Evolutionary conservation across 2,888 invertebrate species (phyloP).

Genomic region (Apamea monoglypha): DNA sequence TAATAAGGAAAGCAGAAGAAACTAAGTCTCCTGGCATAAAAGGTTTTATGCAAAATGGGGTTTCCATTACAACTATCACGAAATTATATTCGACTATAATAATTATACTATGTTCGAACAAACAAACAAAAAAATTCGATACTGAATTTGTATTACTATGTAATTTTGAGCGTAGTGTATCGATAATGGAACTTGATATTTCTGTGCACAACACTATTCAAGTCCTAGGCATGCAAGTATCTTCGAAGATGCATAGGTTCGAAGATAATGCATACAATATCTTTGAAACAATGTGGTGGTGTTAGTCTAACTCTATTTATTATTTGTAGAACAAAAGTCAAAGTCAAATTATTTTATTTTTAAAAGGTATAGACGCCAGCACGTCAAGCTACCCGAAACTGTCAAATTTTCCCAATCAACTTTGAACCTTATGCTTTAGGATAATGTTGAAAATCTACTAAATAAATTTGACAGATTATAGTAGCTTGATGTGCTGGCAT

Average conservation of each 20-base stretch:
- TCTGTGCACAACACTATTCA: conserved; percentile 11
- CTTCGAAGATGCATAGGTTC: background rate
- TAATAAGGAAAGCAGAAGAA: background rate
- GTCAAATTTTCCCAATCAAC: too few relatives aligned
- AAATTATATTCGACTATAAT: too few relatives aligned
- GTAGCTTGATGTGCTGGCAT: too few relatives aligned
- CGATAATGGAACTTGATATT: background rate
- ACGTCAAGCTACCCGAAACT: too few relatives aligned
- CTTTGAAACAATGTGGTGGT: conserved; percentile 4
- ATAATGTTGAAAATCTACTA: too few relatives aligned
- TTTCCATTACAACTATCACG: background rate
- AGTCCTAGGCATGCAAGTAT: conserved; percentile 1
- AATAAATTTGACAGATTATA: too few relatives aligned
- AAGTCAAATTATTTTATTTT: too few relatives aligned
- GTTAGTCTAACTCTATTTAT: background rate
- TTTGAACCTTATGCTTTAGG: too few relatives aligned
- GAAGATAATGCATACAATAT: conserved; percentile 29
- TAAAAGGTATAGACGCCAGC: too few relatives aligned
- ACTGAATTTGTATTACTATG: background rate
- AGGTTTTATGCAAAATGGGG: background rate
- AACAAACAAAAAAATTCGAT: background rate
- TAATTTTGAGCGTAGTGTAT: background rate
- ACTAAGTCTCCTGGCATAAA: background rate
- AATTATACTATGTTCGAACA: background rate
- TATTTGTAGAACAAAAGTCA: background rate